Base-by-base conservation (phyloP, 1,140 invertebrate genomes). In the Sycophaga agraensis region DNA sequence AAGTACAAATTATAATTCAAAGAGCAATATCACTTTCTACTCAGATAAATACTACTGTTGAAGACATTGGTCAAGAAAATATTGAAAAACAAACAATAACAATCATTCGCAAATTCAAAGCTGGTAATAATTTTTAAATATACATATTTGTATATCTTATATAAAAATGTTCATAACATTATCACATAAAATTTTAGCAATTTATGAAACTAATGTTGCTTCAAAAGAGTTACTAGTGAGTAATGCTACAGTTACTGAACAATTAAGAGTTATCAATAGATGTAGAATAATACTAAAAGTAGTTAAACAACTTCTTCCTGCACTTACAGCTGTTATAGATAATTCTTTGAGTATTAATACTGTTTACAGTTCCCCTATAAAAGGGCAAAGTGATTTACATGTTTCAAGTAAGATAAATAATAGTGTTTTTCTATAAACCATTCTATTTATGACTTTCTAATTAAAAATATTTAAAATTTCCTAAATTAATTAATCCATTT, bases 281-380 rank as follows among this genome's bases (percentile, higher is more conserved):
- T 81, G 78, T 48, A 78, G 79, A 66, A 60, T 80, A 14, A 66
- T 81, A 59, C 49, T 80, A 2, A 76, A 74, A 45, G 78, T 80
- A 0, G 70, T 81, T 1, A 76, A 76, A 67, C 68, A 72, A 48
- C 64, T 81, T n/a, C 73, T 77, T 39, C 75, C 77, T 8, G 70
- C 68, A 56, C 55, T 81, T 6, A 64, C 72, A 16, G 59, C 55
- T 14, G 69, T 80, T 43, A 74, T 80, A 58, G 78, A 79, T 22
- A 73, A 66, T 59, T 78, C 74, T 1, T 70, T 70, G 19, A 54
- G 65, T 9, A 70, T 71, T 17, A 71, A 68, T 48, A 66, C 63
- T 5, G 53, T 55, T 34, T 70, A 64, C 46, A 51, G 55, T 19
- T 74, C 73, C 66, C 59, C 64, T n/a, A 43, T 57, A 46, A 58